Evolutionary conservation across 2,888 invertebrate species (phyloP).

Genomic region (Drosophila acutilabella): DNA sequence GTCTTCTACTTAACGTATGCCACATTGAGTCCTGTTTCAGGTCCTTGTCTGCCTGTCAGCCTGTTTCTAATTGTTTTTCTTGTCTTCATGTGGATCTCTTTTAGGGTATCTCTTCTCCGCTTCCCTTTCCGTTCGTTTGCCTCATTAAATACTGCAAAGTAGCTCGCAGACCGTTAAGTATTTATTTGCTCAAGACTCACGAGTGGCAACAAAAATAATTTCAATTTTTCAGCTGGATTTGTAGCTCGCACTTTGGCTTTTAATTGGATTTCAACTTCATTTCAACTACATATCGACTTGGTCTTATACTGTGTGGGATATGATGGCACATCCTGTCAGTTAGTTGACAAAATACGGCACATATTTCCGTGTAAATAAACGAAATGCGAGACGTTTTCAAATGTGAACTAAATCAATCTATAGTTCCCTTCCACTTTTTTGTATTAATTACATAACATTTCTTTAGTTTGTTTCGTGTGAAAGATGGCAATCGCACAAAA

Average conservation of each 20-base stretch:
- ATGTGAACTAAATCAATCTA: conserved; percentile 22
- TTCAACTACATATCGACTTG: background rate
- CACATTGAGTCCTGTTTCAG: conserved; percentile 48
- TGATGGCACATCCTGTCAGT: conserved; percentile 48
- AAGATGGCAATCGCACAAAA: conserved; percentile 30
- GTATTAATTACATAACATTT: conserved; percentile 62
- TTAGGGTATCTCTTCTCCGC: conserved; percentile 6
- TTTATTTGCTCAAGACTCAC: conserved; percentile 51
- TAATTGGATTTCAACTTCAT: conserved; percentile 37
- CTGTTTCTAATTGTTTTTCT: conserved; percentile 57
- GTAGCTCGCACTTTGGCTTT: conserved; percentile 13
- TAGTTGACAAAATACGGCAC: conserved; percentile 47
- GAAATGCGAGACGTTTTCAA: conserved; percentile 39
- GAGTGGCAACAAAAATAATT: conserved; percentile 19
- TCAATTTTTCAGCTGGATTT: conserved; percentile 18
- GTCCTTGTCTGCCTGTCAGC: conserved; percentile 40
- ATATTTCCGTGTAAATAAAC: conserved; percentile 59
- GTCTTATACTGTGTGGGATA: background rate
- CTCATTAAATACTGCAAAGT: conserved; percentile 57
- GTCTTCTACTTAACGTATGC: conserved; percentile 53
- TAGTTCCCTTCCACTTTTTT: conserved; percentile 5
- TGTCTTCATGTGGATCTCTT: conserved; percentile 38
- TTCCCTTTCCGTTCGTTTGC: conserved; percentile 25
- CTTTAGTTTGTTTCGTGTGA: conserved; percentile 45
- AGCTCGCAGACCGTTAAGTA: conserved; percentile 57